These are phyloP conservation scores for Carassius auratus DNA, from an alignment of 2,113 vertebrate genomes.

Conservation along the genomic window DNA sequence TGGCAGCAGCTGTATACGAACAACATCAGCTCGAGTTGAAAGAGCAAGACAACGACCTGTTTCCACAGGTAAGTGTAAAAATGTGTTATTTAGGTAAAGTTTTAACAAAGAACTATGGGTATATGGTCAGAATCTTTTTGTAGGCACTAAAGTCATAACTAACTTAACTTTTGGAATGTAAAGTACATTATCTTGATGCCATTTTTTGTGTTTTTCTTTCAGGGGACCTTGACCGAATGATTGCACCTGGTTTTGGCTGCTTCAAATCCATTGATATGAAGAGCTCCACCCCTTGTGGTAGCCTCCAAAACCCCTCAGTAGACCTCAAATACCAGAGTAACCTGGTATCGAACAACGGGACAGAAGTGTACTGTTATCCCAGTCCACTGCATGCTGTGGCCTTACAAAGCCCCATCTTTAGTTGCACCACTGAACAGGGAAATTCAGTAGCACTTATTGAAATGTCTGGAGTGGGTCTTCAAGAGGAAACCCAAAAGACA, in stretches of 20 bases:
- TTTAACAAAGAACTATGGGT: background rate
- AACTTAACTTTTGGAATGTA: background rate
- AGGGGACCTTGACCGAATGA: constrained; percentile 88
- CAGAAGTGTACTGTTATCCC: constrained; percentile 89
- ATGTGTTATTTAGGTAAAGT: background rate
- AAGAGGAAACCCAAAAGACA: constrained; percentile 50
- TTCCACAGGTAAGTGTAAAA: constrained; percentile 84
- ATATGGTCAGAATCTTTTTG: background rate
- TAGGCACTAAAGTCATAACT: background rate
- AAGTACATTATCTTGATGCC: constrained; percentile 46
- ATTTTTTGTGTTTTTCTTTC: constrained; percentile 47
- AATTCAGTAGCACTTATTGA: constrained; percentile 45
- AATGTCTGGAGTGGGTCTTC: constrained; percentile 5
- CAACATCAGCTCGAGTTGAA: constrained; percentile 60
- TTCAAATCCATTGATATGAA: constrained; percentile 69
- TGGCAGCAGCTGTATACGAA: constrained; percentile 73
- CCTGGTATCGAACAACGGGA: constrained; percentile 81
- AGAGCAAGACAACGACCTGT: constrained; percentile 83
- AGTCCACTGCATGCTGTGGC: constrained; percentile 94
- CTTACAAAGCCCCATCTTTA: constrained; percentile 91
- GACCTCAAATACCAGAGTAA: constrained; percentile 86
- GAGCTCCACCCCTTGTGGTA: constrained; percentile 61
- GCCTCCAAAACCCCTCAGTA: constrained; percentile 57
- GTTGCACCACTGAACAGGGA: constrained; percentile 62
- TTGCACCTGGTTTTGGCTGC: constrained; percentile 65